Conservation (phyloP, 2,888 invertebrate genomes). For the Boloria euphrosyne region DNA sequence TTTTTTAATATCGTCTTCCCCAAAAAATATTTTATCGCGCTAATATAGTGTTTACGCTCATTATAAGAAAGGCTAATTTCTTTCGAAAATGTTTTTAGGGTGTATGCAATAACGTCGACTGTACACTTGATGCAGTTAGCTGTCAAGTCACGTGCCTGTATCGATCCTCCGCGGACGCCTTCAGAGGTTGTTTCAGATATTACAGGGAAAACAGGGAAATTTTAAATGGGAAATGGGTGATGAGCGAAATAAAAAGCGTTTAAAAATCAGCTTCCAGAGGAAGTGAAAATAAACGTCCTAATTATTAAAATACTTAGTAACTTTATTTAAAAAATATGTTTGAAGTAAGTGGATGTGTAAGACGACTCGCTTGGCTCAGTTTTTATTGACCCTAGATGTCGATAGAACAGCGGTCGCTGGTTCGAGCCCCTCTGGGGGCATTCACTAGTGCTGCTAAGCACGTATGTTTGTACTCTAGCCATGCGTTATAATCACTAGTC, state of each 20-base stretch:
- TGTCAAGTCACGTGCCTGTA: constrained; percentile 44
- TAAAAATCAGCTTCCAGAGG: neutral
- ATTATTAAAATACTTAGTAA: neutral
- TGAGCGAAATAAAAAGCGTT: neutral
- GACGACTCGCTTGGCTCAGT: too few species aligned
- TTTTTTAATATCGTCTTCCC: constrained; percentile 16
- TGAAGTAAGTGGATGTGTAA: too few species aligned
- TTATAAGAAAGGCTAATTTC: neutral
- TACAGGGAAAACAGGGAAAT: constrained; percentile 27
- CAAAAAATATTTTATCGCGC: neutral
- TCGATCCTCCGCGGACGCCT: constrained; percentile 41
- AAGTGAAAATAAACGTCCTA: neutral
- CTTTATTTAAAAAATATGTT: neutral
- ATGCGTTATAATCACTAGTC: too few species aligned
- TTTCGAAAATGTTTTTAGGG: constrained; percentile 3
- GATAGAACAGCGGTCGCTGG: too few species aligned
- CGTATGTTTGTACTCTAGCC: too few species aligned
- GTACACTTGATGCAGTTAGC: constrained; percentile 30
- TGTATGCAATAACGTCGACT: neutral
- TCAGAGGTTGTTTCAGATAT: constrained; percentile 25
- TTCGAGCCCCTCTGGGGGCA: too few species aligned
- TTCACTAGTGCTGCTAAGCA: too few species aligned
- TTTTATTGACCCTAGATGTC: too few species aligned
- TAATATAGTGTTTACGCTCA: constrained; percentile 1
- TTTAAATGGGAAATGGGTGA: constrained; percentile 19